phyloP scores from a whole-genome alignment of 2,888 invertebrate genomes.

The Cryptus armator region DNA sequence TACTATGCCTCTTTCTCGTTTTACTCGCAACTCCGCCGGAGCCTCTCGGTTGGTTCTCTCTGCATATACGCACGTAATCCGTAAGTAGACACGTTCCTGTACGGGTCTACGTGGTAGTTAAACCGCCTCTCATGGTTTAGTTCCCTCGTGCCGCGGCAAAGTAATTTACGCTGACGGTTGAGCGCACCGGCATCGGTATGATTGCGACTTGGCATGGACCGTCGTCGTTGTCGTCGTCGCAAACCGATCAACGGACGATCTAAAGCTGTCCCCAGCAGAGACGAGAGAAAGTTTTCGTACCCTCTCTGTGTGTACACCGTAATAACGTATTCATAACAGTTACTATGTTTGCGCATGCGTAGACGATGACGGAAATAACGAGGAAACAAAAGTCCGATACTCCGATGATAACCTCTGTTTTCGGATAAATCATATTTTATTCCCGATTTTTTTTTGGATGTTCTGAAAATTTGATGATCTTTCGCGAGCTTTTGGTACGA shows the following conservation, averaged over 20 bases:
- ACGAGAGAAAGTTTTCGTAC: constrained; percentile 32
- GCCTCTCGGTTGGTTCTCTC: constrained; percentile 8
- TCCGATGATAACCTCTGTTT: constrained; percentile 2
- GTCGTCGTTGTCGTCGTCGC: constrained; percentile 26
- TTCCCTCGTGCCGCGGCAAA: constrained; percentile 40
- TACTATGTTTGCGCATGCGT: background rate
- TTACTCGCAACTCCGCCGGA: constrained; percentile 13
- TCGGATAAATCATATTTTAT: background rate
- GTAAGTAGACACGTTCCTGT: constrained; percentile 34
- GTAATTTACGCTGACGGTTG: constrained; percentile 44
- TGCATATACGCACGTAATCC: constrained; percentile 28
- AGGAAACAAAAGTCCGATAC: constrained; percentile 9
- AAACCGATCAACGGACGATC: constrained; percentile 13
- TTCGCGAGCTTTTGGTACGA: no score
- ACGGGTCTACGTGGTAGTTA: constrained; percentile 40
- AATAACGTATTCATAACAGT: background rate
- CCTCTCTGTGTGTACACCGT: background rate
- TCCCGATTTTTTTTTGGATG: background rate
- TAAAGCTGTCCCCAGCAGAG: constrained; percentile 2
- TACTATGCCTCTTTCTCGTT: constrained; percentile 19
- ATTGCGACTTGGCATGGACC: constrained; percentile 36
- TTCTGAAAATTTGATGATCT: background rate
- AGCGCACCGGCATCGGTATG: constrained; percentile 25
- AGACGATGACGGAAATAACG: background rate
- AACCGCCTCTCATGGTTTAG: constrained; percentile 28